Conservation (phyloP, 2,888 invertebrate genomes). For the Alsophila aescularia region DNA sequence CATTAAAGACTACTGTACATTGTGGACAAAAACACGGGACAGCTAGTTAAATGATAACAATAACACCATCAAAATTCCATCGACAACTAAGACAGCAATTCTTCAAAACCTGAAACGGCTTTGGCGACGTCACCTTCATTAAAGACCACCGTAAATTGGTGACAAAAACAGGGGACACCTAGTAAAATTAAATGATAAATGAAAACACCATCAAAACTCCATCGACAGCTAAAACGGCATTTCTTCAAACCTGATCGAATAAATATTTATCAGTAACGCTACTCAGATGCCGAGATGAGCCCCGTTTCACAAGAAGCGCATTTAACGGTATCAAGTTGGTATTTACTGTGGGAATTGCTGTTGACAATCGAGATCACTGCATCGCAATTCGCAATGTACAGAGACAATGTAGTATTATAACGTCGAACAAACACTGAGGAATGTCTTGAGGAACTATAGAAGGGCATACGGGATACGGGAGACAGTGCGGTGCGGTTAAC, state of each 20-base stretch:
- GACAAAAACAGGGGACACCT: too few relatives aligned
- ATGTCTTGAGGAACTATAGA: too few relatives aligned
- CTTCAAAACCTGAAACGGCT: too few relatives aligned
- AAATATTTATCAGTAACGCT: conserved; percentile 38
- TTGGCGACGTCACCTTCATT: too few relatives aligned
- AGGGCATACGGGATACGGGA: background rate
- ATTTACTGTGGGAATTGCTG: conserved; percentile 36
- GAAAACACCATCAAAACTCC: too few relatives aligned
- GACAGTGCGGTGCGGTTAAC: too few relatives aligned
- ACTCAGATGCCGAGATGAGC: conserved; percentile 23
- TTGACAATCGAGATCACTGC: conserved; percentile 32
- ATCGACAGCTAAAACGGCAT: too few relatives aligned
- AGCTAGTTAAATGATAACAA: too few relatives aligned
- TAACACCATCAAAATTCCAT: background rate
- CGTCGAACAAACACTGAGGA: background rate
- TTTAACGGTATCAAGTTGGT: conserved; percentile 48
- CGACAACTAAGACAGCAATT: conserved; percentile 4
- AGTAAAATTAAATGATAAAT: too few relatives aligned
- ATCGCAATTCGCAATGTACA: background rate
- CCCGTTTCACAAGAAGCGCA: conserved; percentile 8
- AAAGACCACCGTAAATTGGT: too few relatives aligned
- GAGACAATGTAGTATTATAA: background rate
- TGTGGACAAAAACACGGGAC: too few relatives aligned
- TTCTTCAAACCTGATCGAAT: conserved; percentile 28
- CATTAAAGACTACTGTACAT: too few relatives aligned